Base-by-base conservation (phyloP, 1,140 invertebrate species). In the Pectinophora gossypiella region DNA sequence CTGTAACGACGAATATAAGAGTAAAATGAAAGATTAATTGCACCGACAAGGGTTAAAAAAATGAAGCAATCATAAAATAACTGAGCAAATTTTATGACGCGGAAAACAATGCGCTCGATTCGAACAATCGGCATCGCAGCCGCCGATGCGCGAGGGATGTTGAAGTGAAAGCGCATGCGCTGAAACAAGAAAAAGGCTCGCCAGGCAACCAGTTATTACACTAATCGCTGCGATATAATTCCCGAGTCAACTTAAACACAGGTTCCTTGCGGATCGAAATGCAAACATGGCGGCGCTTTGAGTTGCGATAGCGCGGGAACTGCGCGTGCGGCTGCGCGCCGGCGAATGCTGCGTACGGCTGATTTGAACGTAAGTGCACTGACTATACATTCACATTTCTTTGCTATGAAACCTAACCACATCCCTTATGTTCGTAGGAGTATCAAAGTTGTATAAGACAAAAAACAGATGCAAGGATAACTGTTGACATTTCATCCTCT, bases 161-260 rank as follows among this genome's bases (percentile, higher is more conserved):
- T 55, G 64, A 60, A 75, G 61, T 66, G 67, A 64, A 70, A 81
- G 72, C 67, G 71, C 74, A 64, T 71, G 67, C 45, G 42, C 61
- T 72, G 68, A 73, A 79, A 82, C 70, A 74, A 79, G 68, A 77
- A 84, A 86, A 83, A 77, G 69, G 58, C 70, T 63, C 52, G 53
- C 60, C 58, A 71, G 57, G 69, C 70, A 79, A 81, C 80, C 85
- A 86, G 85, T 85, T 85, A 85, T 85, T 86, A 85, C 76, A 77
- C 82, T 88, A 88, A 87, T 88, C 79, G 79, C 74, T 66, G 72
- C 72, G 80, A 85, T 85, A 88, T 86, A 88, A 86, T 88, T 83
- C 80, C 77, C 74, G 66, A 82, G 78, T 85, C 75, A 79, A 81
- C 80, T 77, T 86, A 85, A 87, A 85, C 80, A 86, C 85, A 85